Evolutionary conservation across 2,888 invertebrate genomes (phyloP), one percentile per base, ranked within the genome.

Genomic region (Idaea straminata): DNA sequence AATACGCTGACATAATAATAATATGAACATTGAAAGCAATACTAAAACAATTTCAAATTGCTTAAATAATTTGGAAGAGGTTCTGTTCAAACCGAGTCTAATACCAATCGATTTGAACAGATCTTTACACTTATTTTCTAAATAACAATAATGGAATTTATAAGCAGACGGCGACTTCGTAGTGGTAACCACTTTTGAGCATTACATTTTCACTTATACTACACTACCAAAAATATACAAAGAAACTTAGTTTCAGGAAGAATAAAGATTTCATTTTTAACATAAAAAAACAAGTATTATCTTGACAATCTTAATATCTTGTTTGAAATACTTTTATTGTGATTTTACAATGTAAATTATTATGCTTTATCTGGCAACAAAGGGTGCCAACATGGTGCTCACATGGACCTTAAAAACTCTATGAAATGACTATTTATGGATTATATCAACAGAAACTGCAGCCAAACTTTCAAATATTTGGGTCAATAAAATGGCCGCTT

Each of bases 121-220:
- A 58, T 4, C 58, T 58, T 58, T 58, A 58, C 4, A 15, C 58
- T 58, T 57, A 35, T 15, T 25, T n/a, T 15, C 67, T 70, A 70
- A 65, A 62, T 68, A 47, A 63, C 59, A 59, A 25, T 63, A 61
- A 66, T 66, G 73, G 73, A 71, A 71, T 73, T 63, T 25, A 25
- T 25, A 25, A 25, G 38, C 34, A 16, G 59, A 59, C 59, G 59
- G 69, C 63, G 62, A 66, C 60, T 67, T 65, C 63, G 35, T 58
- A 64, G 68, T 64, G 73, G 71, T 71, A 72, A 69, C 73, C 67
- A 69, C 64, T 64, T 64, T 73, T 73, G 73, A 73, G 73, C 73
- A 71, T 69, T 69, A 66, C 16, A 47, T 64, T 59, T 61, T 38
- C 60, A 67, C 69, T 59, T 64, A 64, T 64, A 13, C 16, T 16